These are phyloP conservation scores for Pardalotus punctatus DNA, from an alignment of 2,113 vertebrate species.

Conservation along the genomic window DNA sequence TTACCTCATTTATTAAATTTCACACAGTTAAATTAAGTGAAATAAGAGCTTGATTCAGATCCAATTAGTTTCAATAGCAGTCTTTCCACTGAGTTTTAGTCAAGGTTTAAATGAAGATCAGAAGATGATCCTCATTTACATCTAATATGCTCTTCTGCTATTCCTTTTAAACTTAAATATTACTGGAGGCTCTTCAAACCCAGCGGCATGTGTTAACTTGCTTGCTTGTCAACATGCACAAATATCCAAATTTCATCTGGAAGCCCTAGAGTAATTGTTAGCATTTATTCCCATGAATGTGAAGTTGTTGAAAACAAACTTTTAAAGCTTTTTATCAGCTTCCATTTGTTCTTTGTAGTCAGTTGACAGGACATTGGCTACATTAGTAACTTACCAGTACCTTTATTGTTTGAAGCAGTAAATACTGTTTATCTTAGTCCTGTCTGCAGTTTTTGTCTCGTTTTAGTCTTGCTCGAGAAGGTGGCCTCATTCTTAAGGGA, in stretches of 20 bases:
- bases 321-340: background rate
- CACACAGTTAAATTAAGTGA: conserved; percentile 13
- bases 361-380: background rate
- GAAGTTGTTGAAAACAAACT: background rate
- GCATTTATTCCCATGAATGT: background rate
- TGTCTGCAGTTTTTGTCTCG: background rate
- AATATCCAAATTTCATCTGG: background rate
- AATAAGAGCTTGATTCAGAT: conserved; percentile 12
- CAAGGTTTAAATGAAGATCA: conserved; percentile 21
- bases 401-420: background rate
- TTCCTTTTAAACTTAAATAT: conserved; percentile 15
- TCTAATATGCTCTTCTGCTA: conserved; percentile 14
- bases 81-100: conserved; percentile 3
- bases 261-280: background rate
- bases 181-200: conserved; percentile 25
- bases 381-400: background rate
- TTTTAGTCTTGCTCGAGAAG: background rate
- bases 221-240: background rate
- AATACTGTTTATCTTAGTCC: background rate
- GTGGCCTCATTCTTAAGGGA: background rate
- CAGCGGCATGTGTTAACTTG: background rate
- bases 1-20: background rate
- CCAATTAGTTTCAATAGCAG: background rate
- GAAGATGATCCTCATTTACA: conserved; percentile 28
- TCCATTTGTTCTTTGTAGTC: background rate